Base-by-base conservation (phyloP, 2,888 invertebrate species). In the Tinea semifulvella region DNA sequence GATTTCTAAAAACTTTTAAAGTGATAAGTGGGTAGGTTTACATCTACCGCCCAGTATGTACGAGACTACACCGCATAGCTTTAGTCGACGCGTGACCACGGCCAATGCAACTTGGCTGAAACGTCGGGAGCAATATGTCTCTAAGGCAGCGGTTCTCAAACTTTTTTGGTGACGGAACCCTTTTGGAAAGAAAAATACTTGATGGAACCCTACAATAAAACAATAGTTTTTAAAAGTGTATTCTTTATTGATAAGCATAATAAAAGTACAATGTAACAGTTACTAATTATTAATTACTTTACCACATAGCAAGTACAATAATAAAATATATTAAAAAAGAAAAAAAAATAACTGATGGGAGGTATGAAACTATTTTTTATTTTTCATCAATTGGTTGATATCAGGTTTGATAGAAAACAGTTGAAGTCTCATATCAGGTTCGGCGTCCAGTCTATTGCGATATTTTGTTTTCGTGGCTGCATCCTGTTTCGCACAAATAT, bases 381-480 rank as follows among this genome's bases (percentile, higher is more conserved):
- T 53, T 50, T 52, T 53, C 50, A 53, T 52, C 45, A 52, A 50
- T 50, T 50, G 51, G 42, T 52, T 52, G 47, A 53, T 53, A 46
- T 53, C 50, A 53, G 54, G 51, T 52, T 53, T 51, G 49, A 54
- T 53, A 43, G 50, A 52, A 46, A 53, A 52, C 13, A 55, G 49
- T 51, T 52, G 49, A 28, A 53, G 56, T 53, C 51, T 52, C 50
- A 53, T 53, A 50, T 54, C 50, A 52, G 53, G 38, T 54, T 55
- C 53, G 50, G 54, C 51, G 48, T 54, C 49, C 52, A 55, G 55
- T 53, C 53, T 54, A 53, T 53, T 54, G 52, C 52, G 52, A 11
- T 54, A 52, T 54, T 54, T 55, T 53, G 51, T 53, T 52, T 53
- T 49, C 38, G 51, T 50, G 47, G 49, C 49, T 48, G 49, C 52